Conservation (phyloP, 2,113 vertebrate genomes). For the Dunckerocampus dactyliophorus region DNA sequence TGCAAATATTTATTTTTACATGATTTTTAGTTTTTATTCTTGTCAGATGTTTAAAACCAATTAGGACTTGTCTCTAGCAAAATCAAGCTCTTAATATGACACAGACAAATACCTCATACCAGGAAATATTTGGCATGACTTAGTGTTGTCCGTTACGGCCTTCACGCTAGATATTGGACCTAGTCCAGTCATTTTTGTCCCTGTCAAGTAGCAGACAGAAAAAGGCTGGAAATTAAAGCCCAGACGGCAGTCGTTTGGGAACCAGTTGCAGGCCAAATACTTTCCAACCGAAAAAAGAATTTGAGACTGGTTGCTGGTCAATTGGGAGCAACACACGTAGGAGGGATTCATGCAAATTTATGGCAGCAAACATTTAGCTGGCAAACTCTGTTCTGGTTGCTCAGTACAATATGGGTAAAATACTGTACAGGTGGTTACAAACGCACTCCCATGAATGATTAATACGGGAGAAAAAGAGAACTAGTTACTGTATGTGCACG, state of each 20-base stretch:
- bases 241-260: neutral
- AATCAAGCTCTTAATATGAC: neutral
- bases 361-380: too few species aligned
- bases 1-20: too few species aligned
- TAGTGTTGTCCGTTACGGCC: neutral
- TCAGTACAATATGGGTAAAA: too few species aligned
- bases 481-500: too few species aligned
- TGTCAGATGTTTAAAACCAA: neutral
- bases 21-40: neutral
- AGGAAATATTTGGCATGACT: neutral
- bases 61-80: neutral
- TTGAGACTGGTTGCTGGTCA: neutral
- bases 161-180: neutral
- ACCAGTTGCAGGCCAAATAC: neutral
- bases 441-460: too few species aligned
- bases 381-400: too few species aligned
- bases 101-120: neutral
- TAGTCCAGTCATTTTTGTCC: neutral
- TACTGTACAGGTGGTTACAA: too few species aligned
- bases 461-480: too few species aligned
- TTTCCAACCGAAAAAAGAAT: neutral
- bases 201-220: neutral
- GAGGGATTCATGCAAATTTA: too few species aligned
- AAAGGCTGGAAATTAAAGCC: neutral
- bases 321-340: neutral